Conservation (phyloP, 2,888 invertebrate species). For the Tetrapedia diversipes region DNA sequence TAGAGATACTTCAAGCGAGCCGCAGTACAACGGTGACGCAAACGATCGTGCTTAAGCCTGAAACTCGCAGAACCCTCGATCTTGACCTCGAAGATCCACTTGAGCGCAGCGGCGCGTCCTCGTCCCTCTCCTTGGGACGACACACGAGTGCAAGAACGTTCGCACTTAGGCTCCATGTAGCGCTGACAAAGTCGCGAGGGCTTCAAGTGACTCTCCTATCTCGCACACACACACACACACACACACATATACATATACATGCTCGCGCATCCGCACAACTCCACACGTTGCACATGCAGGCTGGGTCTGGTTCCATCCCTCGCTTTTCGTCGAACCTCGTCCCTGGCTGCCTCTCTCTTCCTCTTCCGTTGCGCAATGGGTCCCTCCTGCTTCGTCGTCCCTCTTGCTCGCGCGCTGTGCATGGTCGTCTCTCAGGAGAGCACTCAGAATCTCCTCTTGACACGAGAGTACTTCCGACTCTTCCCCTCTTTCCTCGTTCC, state of each 20-base stretch:
- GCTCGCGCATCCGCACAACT: not conserved
- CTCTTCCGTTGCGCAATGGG: slow-evolving; percentile 30
- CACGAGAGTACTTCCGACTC: slow-evolving; percentile 76
- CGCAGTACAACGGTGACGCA: slow-evolving; percentile 63
- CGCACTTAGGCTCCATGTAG: slow-evolving; percentile 74
- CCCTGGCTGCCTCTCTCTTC: slow-evolving; percentile 35
- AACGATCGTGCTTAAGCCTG: slow-evolving; percentile 70
- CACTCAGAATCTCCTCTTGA: slow-evolving; percentile 80
- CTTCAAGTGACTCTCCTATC: slow-evolving; percentile 65
- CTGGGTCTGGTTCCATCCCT: slow-evolving; percentile 33
- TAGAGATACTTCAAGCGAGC: slow-evolving; percentile 42
- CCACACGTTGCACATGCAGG: not conserved
- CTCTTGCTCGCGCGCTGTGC: slow-evolving; percentile 55
- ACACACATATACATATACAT: slow-evolving; percentile 6
- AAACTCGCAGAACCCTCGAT: slow-evolving; percentile 68
- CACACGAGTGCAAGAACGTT: slow-evolving; percentile 73
- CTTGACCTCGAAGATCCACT: slow-evolving; percentile 71
- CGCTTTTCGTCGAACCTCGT: slow-evolving; percentile 37
- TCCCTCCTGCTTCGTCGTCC: not conserved
- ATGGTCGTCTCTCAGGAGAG: slow-evolving; percentile 75
- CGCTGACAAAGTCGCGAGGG: slow-evolving; percentile 79
- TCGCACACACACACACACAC: slow-evolving; percentile 26
- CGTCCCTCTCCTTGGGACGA: slow-evolving; percentile 71
- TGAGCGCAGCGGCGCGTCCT: slow-evolving; percentile 58
- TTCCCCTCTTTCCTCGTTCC: slow-evolving; percentile 61